These are phyloP conservation scores for Centropyge bicolor DNA, from an alignment of 2,797 vertebrate genomes.

Conservation along the genomic window DNA sequence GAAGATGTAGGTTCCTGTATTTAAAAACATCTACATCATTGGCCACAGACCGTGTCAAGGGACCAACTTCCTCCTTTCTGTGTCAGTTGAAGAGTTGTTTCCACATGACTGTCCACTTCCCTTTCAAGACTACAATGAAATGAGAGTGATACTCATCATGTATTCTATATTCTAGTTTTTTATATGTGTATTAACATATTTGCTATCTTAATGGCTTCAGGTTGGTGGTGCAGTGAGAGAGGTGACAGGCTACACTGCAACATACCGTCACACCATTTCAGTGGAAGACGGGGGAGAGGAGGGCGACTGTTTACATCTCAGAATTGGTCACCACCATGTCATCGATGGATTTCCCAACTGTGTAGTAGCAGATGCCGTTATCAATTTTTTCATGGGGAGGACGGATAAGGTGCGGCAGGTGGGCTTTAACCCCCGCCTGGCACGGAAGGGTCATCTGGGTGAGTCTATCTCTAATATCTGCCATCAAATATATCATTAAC, in stretches of 20 bases:
- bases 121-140: too few species aligned
- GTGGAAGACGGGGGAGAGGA: slow-evolving; percentile 87
- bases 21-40: too few species aligned
- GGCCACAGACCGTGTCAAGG: too few species aligned
- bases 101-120: too few species aligned
- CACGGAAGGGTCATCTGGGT: slow-evolving; percentile 89
- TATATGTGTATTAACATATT: neutral
- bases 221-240: slow-evolving; percentile 95
- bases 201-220: slow-evolving; percentile 70
- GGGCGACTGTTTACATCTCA: slow-evolving; percentile 90
- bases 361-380: slow-evolving; percentile 91
- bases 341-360: slow-evolving; percentile 90
- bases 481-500: neutral
- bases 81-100: too few species aligned
- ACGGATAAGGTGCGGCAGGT: slow-evolving; percentile 90
- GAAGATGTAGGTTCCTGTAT: too few species aligned
- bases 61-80: too few species aligned
- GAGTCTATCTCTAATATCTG: slow-evolving; percentile 57
- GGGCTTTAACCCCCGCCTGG: slow-evolving; percentile 91
- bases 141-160: too few species aligned
- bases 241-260: slow-evolving; percentile 89
- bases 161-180: too few species aligned
- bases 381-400: slow-evolving; percentile 94
- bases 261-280: slow-evolving; percentile 89
- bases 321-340: slow-evolving; percentile 87